Evolutionary conservation across 2,113 vertebrate species (phyloP), one percentile per base, ranked within the genome.

Genomic region (Hydrolagus affinis): DNA sequence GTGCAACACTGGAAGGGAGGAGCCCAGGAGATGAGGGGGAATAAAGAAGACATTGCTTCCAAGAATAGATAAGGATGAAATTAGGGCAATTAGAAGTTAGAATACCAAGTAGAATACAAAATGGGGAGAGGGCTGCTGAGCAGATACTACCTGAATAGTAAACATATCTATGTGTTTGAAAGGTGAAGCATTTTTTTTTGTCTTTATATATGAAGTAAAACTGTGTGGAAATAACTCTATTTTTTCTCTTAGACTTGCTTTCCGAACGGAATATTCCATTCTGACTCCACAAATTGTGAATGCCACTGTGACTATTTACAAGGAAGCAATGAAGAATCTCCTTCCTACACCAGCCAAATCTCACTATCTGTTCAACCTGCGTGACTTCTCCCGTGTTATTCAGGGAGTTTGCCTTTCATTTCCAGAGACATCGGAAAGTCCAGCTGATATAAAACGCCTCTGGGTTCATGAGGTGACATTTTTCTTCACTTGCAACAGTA

Each of bases 311-410:
- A 87, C 7, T 3, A 86, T 96, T 4, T 96, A 97, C 90, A 94
- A 94, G 87, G 96, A 95, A 88, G 94, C 96, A 86, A 95, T 95
- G 89, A 94, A 93, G 88, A 96, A 95, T 88, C 91, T 98, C 57
- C 90, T 97, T 75, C 96, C 96, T 9, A 97, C 96, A 0, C 96
- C 96, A 0, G 86, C 95, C 69, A 97, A 97, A 88, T 97, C 96
- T 85, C 96, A 97, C 89, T 97, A 97, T 86, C 88, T 97, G 86
- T 98, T 97, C 92, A 97, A 97, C 87, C 93, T 97, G 78, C 94
- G 95, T 0, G 95, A 97, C 87, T 94, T 97, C 88, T 97, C 96
- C 57, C 93, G 94, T 15, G 96, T 98, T 85, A 95, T 97, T 88
- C 96, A 98, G 91, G 96, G 96, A 6, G 90, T 97, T 88, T 98